phyloP scores from a whole-genome alignment of 2,888 invertebrate genomes.

The Orgyia antiqua region DNA sequence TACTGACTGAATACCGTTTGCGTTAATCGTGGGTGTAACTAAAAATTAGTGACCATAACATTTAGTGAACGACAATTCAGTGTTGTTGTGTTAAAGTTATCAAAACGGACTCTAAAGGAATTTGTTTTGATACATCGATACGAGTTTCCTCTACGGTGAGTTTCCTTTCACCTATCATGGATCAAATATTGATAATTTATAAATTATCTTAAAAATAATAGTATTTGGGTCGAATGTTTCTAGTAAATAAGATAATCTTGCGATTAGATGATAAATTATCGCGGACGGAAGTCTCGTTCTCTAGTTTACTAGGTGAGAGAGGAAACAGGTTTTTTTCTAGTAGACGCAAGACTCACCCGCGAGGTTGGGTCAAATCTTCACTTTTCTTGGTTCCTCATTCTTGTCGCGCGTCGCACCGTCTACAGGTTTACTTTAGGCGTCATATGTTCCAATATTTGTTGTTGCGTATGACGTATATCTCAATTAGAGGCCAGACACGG shows the following conservation, averaged over 20 bases:
- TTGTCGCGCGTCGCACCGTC: constrained; percentile 32
- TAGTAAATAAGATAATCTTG: constrained; percentile 15
- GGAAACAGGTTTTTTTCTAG: constrained; percentile 55
- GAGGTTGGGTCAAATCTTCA: constrained; percentile 51
- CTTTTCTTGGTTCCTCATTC: constrained; percentile 49
- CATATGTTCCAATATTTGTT: constrained; percentile 29
- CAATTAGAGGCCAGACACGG: constrained; percentile 42
- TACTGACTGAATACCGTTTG: constrained; percentile 49
- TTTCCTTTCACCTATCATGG: constrained; percentile 71
- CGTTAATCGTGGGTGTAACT: constrained; percentile 45
- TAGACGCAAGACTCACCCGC: constrained; percentile 33
- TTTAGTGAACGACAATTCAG: constrained; percentile 53
- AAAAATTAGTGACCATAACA: constrained; percentile 51
- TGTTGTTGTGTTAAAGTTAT: constrained; percentile 44
- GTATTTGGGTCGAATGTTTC: constrained; percentile 13
- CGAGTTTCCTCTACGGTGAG: constrained; percentile 56
- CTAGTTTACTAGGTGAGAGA: constrained; percentile 65
- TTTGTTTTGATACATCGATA: constrained; percentile 31
- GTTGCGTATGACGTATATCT: constrained; percentile 41
- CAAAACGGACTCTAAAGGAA: constrained; percentile 33
- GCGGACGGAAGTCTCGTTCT: constrained; percentile 49
- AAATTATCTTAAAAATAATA: constrained; percentile 29
- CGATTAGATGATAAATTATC: constrained; percentile 28
- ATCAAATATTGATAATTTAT: constrained; percentile 44
- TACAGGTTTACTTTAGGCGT: constrained; percentile 23